Evolutionary conservation across 2,113 vertebrate genomes (phyloP), one percentile per base, ranked within the genome.

Genomic region (Sardina pilchardus): DNA sequence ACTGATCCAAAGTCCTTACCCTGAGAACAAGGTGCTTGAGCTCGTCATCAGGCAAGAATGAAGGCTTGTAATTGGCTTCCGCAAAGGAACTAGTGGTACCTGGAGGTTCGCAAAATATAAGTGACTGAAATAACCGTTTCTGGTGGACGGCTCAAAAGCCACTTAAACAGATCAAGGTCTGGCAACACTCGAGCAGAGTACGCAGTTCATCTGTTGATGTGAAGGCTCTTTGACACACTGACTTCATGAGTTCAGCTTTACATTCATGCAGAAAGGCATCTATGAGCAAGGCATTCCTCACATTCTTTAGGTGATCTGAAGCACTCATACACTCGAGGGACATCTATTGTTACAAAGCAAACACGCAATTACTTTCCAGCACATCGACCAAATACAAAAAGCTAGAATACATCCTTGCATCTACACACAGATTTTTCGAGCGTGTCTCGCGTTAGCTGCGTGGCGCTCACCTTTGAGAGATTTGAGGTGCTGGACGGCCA

Each of bases 401-500:
- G 39, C 2, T 39, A 39, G 39, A 39, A 53, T 53, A 2, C 50
- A 53, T 19, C 50, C 3, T 4, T 53, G 50, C 39, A 39, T 53
- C 16, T 14, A 53, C 19, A 21, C 2, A 53, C 50, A 47, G 45
- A 9, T 45, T 47, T 7, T 47, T 12, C 8, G 10, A 47, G 7
- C 14, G 19, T 53, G 14, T 53, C 3, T 34, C 26, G 12, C 4
- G 9, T 4, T 78, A 2, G 12, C 3, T 39, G 14, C 2, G 34
- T 34, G 26, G 30, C 10, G 4, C 71, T 45, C 90, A 97, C 97
- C 97, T 96, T 96, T 98, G 50, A 98, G 94, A 67, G 97, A 95
- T 85, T 96, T 97, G 81, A 99, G 92, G 90, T 99, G 97, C 83
- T 98, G 96, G 43, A 99, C 97, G 6, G 97, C 96, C 97, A 97